Percentiles rank a stretch among this genome's conserved stretches.
Conservation (phyloP, 2,888 invertebrate species). For the Micropterix aruncella region DNA sequence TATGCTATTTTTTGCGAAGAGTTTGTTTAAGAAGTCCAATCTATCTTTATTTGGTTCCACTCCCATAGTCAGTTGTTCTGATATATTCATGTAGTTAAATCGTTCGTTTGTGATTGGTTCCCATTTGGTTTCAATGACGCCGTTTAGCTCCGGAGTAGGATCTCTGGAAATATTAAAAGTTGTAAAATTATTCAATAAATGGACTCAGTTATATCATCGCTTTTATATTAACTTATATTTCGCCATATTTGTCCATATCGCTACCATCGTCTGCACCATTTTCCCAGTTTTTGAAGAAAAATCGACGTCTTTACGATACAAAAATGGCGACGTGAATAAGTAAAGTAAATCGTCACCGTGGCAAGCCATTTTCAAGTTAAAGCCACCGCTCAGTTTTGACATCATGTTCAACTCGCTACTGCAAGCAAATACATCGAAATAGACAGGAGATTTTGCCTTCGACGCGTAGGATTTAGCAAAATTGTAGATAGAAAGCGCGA, state of each 20-base stretch:
- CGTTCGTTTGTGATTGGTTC: too few relatives aligned
- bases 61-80: background rate
- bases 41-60: background rate
- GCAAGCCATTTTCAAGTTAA: background rate
- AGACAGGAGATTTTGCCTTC: constrained; percentile 16
- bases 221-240: background rate
- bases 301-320: constrained; percentile 17
- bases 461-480: constrained; percentile 17
- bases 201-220: background rate
- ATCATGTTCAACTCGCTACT: constrained; percentile 17
- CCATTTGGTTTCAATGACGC: background rate
- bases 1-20: background rate
- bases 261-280: constrained; percentile 21
- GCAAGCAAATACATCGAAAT: constrained; percentile 22
- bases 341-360: background rate
- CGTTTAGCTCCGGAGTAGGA: background rate
- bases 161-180: too few relatives aligned
- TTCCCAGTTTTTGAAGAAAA: constrained; percentile 18
- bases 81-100: background rate
- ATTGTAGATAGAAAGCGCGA: constrained; percentile 18
- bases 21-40: background rate
- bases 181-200: background rate
- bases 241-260: constrained; percentile 11
- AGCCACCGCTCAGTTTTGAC: constrained; percentile 7
- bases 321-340: background rate